Percentiles rank a stretch among this genome's conserved stretches.
phyloP scores from a whole-genome alignment of 2,797 vertebrate genomes.

The Decapterus maruadsi region DNA sequence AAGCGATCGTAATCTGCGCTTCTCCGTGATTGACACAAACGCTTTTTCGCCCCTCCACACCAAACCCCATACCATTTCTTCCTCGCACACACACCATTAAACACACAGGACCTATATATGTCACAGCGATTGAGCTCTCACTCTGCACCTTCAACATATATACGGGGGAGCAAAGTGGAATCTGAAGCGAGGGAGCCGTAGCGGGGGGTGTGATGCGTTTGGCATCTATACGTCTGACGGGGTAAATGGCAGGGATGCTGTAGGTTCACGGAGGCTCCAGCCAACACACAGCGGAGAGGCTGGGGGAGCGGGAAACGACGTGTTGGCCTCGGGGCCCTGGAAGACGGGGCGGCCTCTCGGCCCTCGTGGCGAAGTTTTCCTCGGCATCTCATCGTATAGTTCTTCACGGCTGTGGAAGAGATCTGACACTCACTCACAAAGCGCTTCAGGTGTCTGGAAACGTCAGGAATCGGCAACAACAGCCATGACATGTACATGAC shows the following conservation, averaged over 20 bases:
- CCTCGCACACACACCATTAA: slow-evolving; percentile 56
- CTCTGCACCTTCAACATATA: slow-evolving; percentile 59
- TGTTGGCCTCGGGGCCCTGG: slow-evolving; percentile 57
- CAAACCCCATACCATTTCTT: slow-evolving; percentile 56
- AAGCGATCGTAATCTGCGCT: slow-evolving; percentile 77
- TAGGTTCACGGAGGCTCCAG: slow-evolving; percentile 26
- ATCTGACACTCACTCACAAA: slow-evolving; percentile 66
- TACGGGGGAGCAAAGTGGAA: slow-evolving; percentile 26
- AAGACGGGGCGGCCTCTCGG: slow-evolving; percentile 49
- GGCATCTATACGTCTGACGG: slow-evolving; percentile 62
- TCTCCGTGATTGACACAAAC: slow-evolving; percentile 75
- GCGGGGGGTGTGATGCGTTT: slow-evolving; percentile 52
- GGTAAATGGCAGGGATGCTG: slow-evolving; percentile 48
- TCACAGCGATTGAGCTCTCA: slow-evolving; percentile 67
- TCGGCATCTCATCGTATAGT: slow-evolving; percentile 39
- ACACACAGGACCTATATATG: slow-evolving; percentile 73
- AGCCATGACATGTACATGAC: slow-evolving; percentile 71
- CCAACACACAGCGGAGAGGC: slow-evolving; percentile 43
- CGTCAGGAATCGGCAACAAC: slow-evolving; percentile 43
- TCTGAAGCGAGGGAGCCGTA: slow-evolving; percentile 37
- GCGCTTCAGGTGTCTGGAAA: slow-evolving; percentile 66
- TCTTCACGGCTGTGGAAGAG: slow-evolving; percentile 33
- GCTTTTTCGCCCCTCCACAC: slow-evolving; percentile 58
- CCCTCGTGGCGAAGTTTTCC: slow-evolving; percentile 62
- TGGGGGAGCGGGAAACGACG: slow-evolving; percentile 46